phyloP scores from a whole-genome alignment of 1,140 invertebrate species.

The Bombus impatiens region DNA sequence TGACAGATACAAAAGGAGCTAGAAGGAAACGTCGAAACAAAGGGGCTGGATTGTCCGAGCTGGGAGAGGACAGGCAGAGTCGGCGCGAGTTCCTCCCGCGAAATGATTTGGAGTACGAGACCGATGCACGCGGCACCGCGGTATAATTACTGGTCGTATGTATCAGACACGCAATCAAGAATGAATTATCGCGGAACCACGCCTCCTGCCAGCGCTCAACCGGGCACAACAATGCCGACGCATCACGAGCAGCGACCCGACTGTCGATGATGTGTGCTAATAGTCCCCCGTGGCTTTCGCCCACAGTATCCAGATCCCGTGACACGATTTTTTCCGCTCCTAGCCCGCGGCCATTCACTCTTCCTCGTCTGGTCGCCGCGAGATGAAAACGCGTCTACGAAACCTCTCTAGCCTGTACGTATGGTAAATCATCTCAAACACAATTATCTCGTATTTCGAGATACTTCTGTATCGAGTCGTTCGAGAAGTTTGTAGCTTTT shows the following conservation, averaged over 20 bases:
- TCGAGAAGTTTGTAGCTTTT: too few relatives aligned
- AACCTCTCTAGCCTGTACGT: neutral
- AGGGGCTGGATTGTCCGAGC: constrained; percentile 5
- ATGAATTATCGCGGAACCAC: constrained; percentile 80
- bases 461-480: too few relatives aligned
- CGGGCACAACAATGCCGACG: constrained; percentile 77
- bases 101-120: constrained; percentile 53
- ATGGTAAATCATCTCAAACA: too few relatives aligned
- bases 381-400: constrained; percentile 28
- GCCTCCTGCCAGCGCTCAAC: constrained; percentile 75
- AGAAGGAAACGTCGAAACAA: constrained; percentile 26
- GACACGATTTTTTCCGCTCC: constrained; percentile 58
- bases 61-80: neutral
- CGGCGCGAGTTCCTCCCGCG: constrained; percentile 38
- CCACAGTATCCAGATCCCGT: constrained; percentile 68
- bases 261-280: constrained; percentile 82
- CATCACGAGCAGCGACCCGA: constrained; percentile 79
- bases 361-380: neutral
- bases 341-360: constrained; percentile 35
- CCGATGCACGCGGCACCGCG: constrained; percentile 59
- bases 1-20: neutral
- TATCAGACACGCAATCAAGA: constrained; percentile 82
- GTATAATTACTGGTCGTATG: constrained; percentile 80
- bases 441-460: too few relatives aligned
- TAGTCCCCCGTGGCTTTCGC: constrained; percentile 73